These are phyloP conservation scores for Synanceia verrucosa DNA, from an alignment of 2,797 vertebrate genomes.

Conservation along the genomic window DNA sequence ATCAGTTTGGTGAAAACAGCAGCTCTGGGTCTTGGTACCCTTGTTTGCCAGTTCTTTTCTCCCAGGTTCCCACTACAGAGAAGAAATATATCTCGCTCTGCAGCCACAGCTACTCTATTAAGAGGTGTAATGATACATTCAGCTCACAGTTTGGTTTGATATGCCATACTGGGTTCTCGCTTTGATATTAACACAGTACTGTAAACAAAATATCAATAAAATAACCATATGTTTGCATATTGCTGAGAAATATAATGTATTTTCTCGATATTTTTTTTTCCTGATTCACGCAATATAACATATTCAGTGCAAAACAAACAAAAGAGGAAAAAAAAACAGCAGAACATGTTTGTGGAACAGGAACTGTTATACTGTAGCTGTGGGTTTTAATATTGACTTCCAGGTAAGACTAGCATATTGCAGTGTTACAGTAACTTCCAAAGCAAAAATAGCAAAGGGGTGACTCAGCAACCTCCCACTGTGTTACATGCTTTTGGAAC, in stretches of 20 bases:
- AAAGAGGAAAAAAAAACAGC: neutral
- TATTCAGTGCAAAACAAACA: neutral
- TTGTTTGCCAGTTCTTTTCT: neutral
- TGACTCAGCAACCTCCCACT: constrained; percentile 14
- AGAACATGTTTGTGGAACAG: neutral
- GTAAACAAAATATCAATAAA: constrained; percentile 21
- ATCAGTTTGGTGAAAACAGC: neutral
- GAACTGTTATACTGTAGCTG: neutral
- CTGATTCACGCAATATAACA: too few species aligned
- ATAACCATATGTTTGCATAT: neutral
- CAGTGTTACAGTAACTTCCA: neutral
- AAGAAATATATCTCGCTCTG: neutral
- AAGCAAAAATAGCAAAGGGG: too few species aligned
- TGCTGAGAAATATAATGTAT: neutral
- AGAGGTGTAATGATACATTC: constrained; percentile 31
- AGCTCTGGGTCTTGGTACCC: neutral
- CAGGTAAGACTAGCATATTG: too few species aligned
- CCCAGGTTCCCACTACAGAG: neutral
- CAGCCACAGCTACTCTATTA: constrained; percentile 7
- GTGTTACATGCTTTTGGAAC: neutral
- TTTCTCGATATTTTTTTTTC: too few species aligned
- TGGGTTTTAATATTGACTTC: neutral
- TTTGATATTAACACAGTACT: constrained; percentile 33
- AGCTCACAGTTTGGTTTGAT: constrained; percentile 23
- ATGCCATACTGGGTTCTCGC: neutral